phyloP scores from a whole-genome alignment of 2,113 vertebrate genomes.

The Rhadina sibilatrix region DNA sequence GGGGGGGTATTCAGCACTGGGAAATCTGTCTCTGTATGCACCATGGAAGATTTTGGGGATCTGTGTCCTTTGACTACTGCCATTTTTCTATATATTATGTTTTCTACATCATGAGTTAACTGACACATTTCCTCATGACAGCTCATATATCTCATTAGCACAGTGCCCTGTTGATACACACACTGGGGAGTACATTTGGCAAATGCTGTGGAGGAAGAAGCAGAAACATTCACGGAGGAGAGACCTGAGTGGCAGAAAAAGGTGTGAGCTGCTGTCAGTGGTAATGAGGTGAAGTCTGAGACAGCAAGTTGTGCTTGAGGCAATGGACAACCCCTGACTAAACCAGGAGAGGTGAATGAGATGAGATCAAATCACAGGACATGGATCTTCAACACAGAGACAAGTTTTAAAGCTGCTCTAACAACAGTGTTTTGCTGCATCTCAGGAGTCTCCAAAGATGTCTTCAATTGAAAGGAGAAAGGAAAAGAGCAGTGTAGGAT shows the following conservation, averaged over 20 bases:
- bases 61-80: background rate
- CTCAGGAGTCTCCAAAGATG: background rate
- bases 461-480: background rate
- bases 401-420: background rate
- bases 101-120: background rate
- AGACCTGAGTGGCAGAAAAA: background rate
- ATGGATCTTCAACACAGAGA: background rate
- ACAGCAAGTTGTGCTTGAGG: background rate
- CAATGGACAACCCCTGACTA: background rate
- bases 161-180: background rate
- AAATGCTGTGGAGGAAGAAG: background rate
- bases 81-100: background rate
- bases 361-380: background rate
- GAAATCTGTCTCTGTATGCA: background rate
- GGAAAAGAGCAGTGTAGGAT: background rate
- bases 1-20: background rate
- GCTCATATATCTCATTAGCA: background rate
- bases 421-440: background rate
- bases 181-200: background rate
- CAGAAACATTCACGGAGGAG: background rate
- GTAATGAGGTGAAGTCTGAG: background rate
- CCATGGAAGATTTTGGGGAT: background rate
- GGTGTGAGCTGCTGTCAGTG: background rate
- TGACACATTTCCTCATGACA: background rate
- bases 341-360: background rate